Conservation (phyloP, 2,113 vertebrate species). For the Butorides virescens region DNA sequence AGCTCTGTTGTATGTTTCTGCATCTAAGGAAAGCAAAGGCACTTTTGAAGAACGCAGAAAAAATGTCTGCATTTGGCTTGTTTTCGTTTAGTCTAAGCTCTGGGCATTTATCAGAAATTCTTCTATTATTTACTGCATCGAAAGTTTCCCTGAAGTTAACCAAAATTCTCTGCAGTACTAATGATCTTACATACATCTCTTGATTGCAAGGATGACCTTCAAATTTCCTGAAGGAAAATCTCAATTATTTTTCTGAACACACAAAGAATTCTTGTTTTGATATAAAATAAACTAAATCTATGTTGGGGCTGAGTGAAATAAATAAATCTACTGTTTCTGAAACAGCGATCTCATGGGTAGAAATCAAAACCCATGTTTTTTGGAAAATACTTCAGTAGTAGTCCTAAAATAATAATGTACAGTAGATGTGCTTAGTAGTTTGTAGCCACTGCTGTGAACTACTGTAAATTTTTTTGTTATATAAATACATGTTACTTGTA, state of each 20-base stretch:
- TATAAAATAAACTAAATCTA: background rate
- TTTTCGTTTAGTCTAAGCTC: background rate
- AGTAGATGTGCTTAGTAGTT: background rate
- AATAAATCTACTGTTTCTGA: background rate
- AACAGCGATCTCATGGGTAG: background rate
- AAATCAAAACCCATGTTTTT: background rate
- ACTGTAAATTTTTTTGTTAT: background rate
- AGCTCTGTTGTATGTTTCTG: background rate
- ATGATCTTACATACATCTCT: background rate
- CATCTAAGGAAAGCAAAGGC: background rate
- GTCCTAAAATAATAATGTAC: background rate
- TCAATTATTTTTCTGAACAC: background rate
- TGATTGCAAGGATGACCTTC: background rate
- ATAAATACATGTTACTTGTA: background rate
- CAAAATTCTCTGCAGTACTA: background rate
- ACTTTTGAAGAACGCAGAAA: background rate
- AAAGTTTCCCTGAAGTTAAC: background rate
- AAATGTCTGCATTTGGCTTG: background rate
- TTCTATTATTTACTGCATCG: background rate
- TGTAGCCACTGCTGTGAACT: background rate
- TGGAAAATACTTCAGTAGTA: background rate
- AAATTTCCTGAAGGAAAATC: background rate
- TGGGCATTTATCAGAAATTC: background rate
- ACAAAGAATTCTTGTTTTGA: background rate
- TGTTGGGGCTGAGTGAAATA: background rate